Evolutionary conservation across 2,888 invertebrate genomes (phyloP), one percentile per base, ranked within the genome.

Genomic region (Drosophila tanythrix): DNA sequence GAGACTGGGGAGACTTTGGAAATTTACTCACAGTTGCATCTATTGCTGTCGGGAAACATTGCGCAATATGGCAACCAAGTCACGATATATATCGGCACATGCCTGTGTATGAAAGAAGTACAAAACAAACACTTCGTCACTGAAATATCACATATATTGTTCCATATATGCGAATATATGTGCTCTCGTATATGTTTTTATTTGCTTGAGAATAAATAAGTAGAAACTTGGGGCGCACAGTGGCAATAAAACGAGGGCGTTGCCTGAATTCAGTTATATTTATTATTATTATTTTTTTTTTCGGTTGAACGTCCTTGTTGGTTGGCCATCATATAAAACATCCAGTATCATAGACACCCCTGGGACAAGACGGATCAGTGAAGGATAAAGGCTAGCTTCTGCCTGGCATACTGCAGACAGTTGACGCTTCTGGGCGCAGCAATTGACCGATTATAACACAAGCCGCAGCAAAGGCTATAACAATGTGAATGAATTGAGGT

Each of bases 391-490:
- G 11, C 38, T 13, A 21, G 6, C 18, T 36, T 35, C 25, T 35
- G 52, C 10, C 36, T 27, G 55, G 58, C 59, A 73, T 43, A 60
- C 33, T 53, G 71, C 70, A 59, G 74, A 70, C 82, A 68, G 64
- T 73, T 75, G 70, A 78, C 88, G 75, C 76, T 60, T 70, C 68
- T 69, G 69, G 74, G 69, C 74, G 72, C 74, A 79, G 59, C 76
- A 70, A 82, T 89, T 89, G 84, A 89, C 85, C 84, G 84, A 84
- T 84, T 84, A 88, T 82, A 74, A 59, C 74, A 69, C 52, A 50
- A 67, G 60, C 63, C 65, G 58, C 53, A 52, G 50, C 65, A 65
- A 69, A 33, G 62, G 68, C 72, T 43, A 63, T 36, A 62, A 43
- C 51, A 83, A 78, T 57, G 56, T 56, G 50, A 56, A 57, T 40